These are phyloP conservation scores for Malacoraja senta DNA, from an alignment of 2,797 vertebrate species.

Conservation along the genomic window DNA sequence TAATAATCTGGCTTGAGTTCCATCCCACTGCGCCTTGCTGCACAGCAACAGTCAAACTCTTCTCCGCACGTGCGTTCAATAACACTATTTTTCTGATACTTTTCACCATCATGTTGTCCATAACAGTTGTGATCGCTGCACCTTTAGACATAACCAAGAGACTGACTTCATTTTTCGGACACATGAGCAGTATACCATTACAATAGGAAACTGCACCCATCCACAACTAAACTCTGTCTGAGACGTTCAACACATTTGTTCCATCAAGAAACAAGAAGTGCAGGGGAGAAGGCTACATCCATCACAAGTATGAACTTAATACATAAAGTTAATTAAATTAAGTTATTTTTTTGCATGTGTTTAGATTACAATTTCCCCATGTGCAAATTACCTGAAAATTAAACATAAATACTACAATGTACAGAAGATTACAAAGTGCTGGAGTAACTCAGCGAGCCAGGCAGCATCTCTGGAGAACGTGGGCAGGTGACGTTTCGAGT, in stretches of 20 bases:
- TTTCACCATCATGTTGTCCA: conserved; percentile 56
- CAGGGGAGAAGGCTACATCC: neutral
- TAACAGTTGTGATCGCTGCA: conserved; percentile 56
- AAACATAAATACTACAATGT: neutral
- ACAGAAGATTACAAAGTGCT: neutral
- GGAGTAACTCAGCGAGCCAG: too few species aligned
- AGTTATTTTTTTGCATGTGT: neutral
- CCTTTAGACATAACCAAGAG: conserved; percentile 42
- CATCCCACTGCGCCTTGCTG: conserved; percentile 57
- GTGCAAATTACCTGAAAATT: neutral
- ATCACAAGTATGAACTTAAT: neutral
- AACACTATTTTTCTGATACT: conserved; percentile 56
- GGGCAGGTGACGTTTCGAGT: too few species aligned
- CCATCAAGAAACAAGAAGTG: neutral
- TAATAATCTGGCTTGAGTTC: conserved; percentile 48
- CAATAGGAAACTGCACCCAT: too few species aligned
- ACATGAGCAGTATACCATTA: neutral
- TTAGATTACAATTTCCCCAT: neutral
- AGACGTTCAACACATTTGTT: neutral
- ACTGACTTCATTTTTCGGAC: neutral
- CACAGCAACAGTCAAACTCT: conserved; percentile 56
- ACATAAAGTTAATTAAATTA: neutral
- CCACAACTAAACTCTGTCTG: neutral
- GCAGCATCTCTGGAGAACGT: too few species aligned
- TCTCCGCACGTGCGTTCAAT: conserved; percentile 50